Conservation (phyloP, 2,888 invertebrate genomes). For the Ceraclea dissimilis region DNA sequence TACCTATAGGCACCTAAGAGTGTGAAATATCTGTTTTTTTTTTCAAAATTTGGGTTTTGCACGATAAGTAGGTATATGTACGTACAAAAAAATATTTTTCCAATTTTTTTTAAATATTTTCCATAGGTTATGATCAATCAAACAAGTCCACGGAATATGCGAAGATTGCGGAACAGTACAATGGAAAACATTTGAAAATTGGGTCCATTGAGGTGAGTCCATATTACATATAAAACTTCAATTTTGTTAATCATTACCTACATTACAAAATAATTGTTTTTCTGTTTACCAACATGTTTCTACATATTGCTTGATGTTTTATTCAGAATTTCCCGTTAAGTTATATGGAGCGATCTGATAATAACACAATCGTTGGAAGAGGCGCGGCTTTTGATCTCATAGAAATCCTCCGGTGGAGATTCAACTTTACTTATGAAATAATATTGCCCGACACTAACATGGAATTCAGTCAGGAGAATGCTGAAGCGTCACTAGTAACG, state of each 20-base stretch:
- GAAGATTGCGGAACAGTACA: slow-evolving; percentile 29
- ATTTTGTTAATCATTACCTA: too few species aligned
- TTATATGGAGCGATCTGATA: slow-evolving; percentile 39
- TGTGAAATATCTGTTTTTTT: too few species aligned
- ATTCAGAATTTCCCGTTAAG: slow-evolving; percentile 58
- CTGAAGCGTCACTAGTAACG: slow-evolving; percentile 55
- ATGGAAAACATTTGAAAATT: slow-evolving; percentile 41
- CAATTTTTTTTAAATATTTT: too few species aligned
- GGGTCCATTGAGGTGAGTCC: slow-evolving; percentile 41
- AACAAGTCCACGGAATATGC: background rate
- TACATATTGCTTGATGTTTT: slow-evolving; percentile 6
- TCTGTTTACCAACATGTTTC: too few species aligned
- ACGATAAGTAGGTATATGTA: too few species aligned
- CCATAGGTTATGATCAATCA: too few species aligned
- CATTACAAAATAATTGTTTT: too few species aligned
- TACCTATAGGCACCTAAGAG: too few species aligned
- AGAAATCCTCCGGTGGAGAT: slow-evolving; percentile 57
- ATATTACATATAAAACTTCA: background rate
- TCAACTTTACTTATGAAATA: slow-evolving; percentile 68
- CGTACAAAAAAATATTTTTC: too few species aligned
- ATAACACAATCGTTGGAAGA: slow-evolving; percentile 51
- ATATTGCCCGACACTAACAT: slow-evolving; percentile 54
- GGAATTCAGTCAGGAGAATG: slow-evolving; percentile 45
- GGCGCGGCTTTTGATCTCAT: slow-evolving; percentile 71
- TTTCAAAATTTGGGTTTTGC: too few species aligned